phyloP scores from a whole-genome alignment of 2,113 vertebrate species.

The Prunella himalayana region DNA sequence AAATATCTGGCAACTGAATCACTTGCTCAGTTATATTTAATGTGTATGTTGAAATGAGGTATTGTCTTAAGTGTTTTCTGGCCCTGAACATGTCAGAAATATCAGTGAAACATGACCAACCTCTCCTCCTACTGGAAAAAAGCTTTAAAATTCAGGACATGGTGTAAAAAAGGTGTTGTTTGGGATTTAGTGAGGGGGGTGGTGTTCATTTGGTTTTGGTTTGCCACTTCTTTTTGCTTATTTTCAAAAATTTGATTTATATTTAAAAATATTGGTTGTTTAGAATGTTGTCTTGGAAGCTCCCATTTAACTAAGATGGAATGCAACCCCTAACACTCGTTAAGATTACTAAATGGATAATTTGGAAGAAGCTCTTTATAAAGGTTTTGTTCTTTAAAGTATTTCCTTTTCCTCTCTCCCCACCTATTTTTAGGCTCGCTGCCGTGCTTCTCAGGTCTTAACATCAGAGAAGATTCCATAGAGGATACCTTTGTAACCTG shows the following conservation, averaged over 20 bases:
- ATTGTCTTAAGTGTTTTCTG: background rate
- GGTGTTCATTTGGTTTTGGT: background rate
- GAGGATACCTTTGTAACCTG: slow-evolving; percentile 22
- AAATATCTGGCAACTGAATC: background rate
- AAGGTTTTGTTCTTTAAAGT: background rate
- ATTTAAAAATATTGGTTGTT: background rate
- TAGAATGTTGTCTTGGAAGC: background rate
- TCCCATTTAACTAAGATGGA: background rate
- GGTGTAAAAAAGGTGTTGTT: background rate
- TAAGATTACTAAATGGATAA: background rate
- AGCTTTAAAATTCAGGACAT: background rate
- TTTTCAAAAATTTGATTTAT: background rate
- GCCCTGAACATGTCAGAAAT: background rate
- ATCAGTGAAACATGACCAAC: background rate
- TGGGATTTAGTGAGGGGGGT: fast-evolving
- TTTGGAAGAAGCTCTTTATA: background rate
- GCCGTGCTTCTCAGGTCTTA: slow-evolving; percentile 79
- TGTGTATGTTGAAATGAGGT: background rate
- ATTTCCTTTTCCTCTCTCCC: background rate
- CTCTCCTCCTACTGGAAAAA: background rate
- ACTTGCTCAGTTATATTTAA: background rate
- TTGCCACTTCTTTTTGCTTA: background rate
- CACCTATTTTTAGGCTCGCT: slow-evolving; percentile 70
- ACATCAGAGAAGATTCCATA: slow-evolving; percentile 86
- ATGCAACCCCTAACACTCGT: fast-evolving